These are phyloP conservation scores for Chymomyza costata DNA, from an alignment of 1,140 invertebrate species.

Conservation along the genomic window DNA sequence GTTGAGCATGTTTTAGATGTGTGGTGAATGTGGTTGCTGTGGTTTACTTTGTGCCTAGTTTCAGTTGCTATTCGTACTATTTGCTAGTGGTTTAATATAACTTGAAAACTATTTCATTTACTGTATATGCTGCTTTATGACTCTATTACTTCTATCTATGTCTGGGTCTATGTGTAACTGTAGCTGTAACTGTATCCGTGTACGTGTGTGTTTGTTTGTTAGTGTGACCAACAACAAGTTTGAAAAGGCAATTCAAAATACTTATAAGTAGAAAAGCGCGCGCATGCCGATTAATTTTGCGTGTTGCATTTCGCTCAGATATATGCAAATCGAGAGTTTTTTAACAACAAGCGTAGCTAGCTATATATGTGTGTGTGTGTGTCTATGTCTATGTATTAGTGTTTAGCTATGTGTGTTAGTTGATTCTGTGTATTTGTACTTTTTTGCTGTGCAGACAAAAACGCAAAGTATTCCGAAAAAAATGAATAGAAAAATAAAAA, in stretches of 20 bases:
- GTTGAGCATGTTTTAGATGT: too few species aligned
- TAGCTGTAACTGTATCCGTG: slow-evolving; percentile 14
- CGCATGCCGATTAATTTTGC: slow-evolving; percentile 49
- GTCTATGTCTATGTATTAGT: slow-evolving; percentile 4
- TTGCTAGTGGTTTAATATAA: too few species aligned
- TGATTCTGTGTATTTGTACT: slow-evolving; percentile 11
- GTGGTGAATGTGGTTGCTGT: too few species aligned
- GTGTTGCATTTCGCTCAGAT: background rate
- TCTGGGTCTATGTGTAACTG: slow-evolving; percentile 12
- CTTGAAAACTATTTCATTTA: too few species aligned
- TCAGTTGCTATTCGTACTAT: too few species aligned
- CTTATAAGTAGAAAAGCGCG: slow-evolving; percentile 58
- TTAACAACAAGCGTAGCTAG: slow-evolving; percentile 50
- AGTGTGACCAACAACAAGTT: slow-evolving; percentile 16
- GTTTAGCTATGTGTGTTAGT: slow-evolving; percentile 9
- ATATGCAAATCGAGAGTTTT: slow-evolving; percentile 21
- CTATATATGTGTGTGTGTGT: slow-evolving; percentile 16
- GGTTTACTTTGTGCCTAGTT: too few species aligned
- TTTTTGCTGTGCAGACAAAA: slow-evolving; percentile 29
- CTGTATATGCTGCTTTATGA: too few species aligned
- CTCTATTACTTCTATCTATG: too few species aligned
- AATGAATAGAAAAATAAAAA: slow-evolving; percentile 35
- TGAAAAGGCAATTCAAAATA: slow-evolving; percentile 68
- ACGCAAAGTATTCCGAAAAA: too few species aligned
- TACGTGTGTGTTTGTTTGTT: slow-evolving; percentile 27